Percentiles rank a stretch among this genome's conserved stretches.
Conservation (phyloP, 2,888 invertebrate genomes). For the Gordius sp. region DNA sequence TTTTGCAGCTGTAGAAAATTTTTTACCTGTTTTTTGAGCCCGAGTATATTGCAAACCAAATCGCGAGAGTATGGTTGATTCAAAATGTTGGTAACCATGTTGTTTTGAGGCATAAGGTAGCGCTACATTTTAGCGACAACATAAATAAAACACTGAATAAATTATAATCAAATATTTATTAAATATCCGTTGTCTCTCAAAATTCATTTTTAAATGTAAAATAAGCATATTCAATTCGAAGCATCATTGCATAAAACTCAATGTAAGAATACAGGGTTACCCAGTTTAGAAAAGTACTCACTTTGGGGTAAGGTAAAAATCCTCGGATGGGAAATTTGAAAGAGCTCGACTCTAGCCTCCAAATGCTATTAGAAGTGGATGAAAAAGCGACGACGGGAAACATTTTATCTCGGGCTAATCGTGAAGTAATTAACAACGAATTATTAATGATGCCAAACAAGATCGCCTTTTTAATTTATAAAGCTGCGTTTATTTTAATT, state of each 20-base stretch:
- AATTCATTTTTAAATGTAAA: no score
- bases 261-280: no score
- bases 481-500: no score
- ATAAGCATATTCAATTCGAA: no score
- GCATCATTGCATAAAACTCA: no score
- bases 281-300: no score
- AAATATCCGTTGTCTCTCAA: no score
- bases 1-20: background rate
- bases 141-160: conserved; percentile 13
- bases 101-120: conserved; percentile 58
- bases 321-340: conserved; percentile 6
- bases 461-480: no score
- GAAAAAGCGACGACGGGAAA: background rate
- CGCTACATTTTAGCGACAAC: conserved; percentile 31
- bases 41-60: conserved; percentile 78
- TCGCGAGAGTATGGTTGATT: conserved; percentile 82
- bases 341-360: background rate
- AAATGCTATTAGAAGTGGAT: background rate
- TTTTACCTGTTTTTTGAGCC: conserved; percentile 56
- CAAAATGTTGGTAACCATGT: conserved; percentile 56
- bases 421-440: no score
- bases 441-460: no score
- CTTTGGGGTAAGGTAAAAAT: background rate
- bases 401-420: background rate
- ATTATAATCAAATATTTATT: no score